Conservation (phyloP, 2,888 invertebrate genomes). For the Agrochola circellaris region DNA sequence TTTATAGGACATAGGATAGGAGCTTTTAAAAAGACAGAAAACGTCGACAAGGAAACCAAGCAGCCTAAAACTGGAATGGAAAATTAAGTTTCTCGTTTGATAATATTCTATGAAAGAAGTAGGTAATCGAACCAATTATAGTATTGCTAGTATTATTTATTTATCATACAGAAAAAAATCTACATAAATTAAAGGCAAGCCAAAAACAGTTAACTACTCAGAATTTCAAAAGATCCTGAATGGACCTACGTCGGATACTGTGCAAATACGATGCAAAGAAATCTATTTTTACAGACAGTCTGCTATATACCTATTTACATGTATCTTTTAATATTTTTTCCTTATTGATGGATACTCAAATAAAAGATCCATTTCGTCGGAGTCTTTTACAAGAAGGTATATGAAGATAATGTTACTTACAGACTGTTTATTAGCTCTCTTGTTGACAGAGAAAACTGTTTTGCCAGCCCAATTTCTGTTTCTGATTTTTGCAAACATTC, state of each 20-base stretch:
- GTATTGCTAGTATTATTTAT: neutral
- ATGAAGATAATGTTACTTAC: constrained; percentile 13
- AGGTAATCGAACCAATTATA: neutral
- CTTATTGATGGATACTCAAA: constrained; percentile 45
- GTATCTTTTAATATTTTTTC: constrained; percentile 54
- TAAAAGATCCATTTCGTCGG: constrained; percentile 31
- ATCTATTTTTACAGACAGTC: constrained; percentile 30
- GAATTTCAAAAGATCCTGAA: constrained; percentile 33
- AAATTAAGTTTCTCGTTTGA: neutral
- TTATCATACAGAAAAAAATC: neutral
- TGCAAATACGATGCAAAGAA: constrained; percentile 41
- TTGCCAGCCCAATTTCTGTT: neutral
- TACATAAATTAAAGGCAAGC: constrained; percentile 1
- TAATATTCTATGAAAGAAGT: neutral
- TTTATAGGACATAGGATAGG: neutral
- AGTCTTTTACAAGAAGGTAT: constrained; percentile 14
- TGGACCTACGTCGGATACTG: constrained; percentile 7
- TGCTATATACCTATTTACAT: constrained; percentile 39
- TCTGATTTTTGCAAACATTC: constrained; percentile 1
- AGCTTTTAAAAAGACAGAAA: neutral
- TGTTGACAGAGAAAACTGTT: constrained; percentile 16
- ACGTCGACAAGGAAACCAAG: neutral
- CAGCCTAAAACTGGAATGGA: neutral
- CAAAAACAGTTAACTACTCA: neutral
- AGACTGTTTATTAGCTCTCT: constrained; percentile 28